phyloP scores from a whole-genome alignment of 2,113 vertebrate species.

The Pseudopodoces humilis region DNA sequence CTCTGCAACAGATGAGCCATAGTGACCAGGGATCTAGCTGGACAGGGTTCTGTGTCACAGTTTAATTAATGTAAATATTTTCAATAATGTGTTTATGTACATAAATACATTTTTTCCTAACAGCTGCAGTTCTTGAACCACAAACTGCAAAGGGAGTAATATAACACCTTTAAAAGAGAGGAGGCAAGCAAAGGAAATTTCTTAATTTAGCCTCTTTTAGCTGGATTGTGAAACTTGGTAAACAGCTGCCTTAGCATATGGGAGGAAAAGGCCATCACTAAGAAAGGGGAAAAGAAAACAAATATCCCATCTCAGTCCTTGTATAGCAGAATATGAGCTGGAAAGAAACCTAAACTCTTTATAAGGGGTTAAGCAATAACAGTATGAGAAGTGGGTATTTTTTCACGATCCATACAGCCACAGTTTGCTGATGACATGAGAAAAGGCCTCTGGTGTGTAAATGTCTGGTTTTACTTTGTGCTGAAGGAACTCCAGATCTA shows the following conservation, averaged over 20 bases:
- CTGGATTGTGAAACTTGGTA: background rate
- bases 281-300: background rate
- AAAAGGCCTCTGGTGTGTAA: background rate
- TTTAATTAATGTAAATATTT: background rate
- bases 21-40: rapidly evolving
- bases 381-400: background rate
- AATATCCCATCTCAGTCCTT: background rate
- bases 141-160: background rate
- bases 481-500: background rate
- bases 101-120: background rate
- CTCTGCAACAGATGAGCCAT: background rate
- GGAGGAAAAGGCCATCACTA: background rate
- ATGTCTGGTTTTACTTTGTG: background rate
- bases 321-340: background rate
- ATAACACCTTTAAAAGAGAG: background rate
- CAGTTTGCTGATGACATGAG: background rate
- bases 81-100: background rate
- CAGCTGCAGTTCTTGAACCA: background rate
- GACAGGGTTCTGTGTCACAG: background rate
- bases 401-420: background rate
- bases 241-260: background rate
- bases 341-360: background rate
- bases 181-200: background rate
- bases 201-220: background rate
- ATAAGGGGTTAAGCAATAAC: background rate